Evolutionary conservation across 2,797 vertebrate species (phyloP), one percentile per base, ranked within the genome.

Genomic region (Schizothorax lantsangensis): DNA sequence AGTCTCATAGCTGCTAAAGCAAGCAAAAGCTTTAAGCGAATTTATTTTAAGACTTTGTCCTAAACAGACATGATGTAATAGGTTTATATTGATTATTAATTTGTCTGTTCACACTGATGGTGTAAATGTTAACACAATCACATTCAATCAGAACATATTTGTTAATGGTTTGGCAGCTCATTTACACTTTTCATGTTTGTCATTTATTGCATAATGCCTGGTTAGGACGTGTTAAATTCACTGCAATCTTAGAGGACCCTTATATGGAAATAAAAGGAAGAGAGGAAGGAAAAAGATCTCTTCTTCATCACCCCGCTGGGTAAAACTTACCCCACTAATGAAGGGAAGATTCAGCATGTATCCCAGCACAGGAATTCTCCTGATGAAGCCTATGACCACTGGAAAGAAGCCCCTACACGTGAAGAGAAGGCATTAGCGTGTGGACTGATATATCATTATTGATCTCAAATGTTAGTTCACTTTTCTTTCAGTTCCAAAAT

Each of bases 321-420:
- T 87, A 23, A 71, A 30, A 98, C 98, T 97, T 94, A 99, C 98
- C 91, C 96, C 96, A 89, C 98, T 97, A 93, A 99, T 97, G 95
- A 98, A 98, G 30, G 98, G 98, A 91, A 99, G 95, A 94, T 99
- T 99, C 86, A 99, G 94, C 89, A 99, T 93, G 36, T 96, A 98
- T 43, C 98, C 98, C 1, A 99, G 96, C 71, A 99, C 92, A 15
- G 98, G 98, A 87, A 99, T 96, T 96, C 98, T 97, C 92, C 98
- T 96, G 92, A 99, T 98, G 91, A 99, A 99, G 88, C 98, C 98
- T 40, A 99, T 88, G 0, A 97, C 96, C 72, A 99, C 97, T 66
- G 98, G 98, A 92, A 99, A 99, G 95, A 99, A 99, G 0, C 98
- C 98, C 96, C 98, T 99, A 38, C 11, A 74, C 8, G 81, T 9